Evolutionary conservation across 2,113 vertebrate species (phyloP).

Genomic region (Porphyrio hochstetteri): DNA sequence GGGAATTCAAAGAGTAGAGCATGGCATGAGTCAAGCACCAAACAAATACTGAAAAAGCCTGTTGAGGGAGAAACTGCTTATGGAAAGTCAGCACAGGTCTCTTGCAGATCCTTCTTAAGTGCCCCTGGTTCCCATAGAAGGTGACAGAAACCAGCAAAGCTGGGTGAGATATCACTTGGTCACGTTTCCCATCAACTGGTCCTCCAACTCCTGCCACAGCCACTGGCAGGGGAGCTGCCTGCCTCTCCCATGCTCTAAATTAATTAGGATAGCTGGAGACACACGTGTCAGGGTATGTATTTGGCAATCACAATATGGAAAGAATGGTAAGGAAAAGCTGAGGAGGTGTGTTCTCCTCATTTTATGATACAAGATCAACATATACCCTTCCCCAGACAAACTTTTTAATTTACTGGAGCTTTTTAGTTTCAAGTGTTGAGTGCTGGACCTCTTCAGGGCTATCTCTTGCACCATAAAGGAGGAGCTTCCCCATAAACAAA

Average conservation of each 20-base stretch:
- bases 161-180: not conserved
- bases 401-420: not conserved
- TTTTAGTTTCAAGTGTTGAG: not conserved
- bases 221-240: no score
- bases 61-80: not conserved
- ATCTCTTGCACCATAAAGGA: rapidly evolving
- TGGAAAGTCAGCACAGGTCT: not conserved
- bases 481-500: not conserved
- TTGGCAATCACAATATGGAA: not conserved
- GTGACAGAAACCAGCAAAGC: not conserved
- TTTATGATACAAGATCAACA: not conserved
- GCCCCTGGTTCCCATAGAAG: not conserved
- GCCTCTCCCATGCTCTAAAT: not conserved
- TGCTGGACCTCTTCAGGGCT: not conserved
- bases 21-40: not conserved
- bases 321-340: not conserved
- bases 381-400: not conserved
- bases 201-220: not conserved
- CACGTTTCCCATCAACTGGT: not conserved
- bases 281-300: rapidly evolving
- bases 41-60: not conserved
- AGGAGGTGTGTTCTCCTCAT: not conserved
- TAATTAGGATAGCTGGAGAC: not conserved
- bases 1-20: not conserved
- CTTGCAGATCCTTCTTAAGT: not conserved